Base-by-base conservation (phyloP, 2,888 invertebrate genomes). In the Scaeva pyrastri region DNA sequence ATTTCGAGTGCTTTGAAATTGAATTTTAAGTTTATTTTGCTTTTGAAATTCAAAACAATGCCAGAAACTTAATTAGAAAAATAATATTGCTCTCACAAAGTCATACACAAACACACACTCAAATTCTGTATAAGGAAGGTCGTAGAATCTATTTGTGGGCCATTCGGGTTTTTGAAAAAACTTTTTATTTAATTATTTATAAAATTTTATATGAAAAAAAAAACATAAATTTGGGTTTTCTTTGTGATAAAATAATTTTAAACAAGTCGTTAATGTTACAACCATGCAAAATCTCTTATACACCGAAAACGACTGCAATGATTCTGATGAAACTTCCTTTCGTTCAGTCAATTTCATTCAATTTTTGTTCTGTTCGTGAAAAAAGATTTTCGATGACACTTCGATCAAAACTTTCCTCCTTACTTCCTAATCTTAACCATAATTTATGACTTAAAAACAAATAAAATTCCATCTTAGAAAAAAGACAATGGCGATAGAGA, bases 401-500 rank as follows among this genome's bases (percentile, higher is more conserved):
- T 31, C 2, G 23, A 45, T 76, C 78, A 71, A 87, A 80, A 81
- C 79, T 89, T 87, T 89, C 82, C 64, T 74, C 82, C 70, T 74
- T 56, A 4, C 6, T 11, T 8, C 23, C 50, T 16, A n/a, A 5
- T 31, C 2, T 62, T n/a, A 8, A 26, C 10, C 10, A n/a, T n/a
- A 16, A 16, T 41, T 36, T 2, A 10, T 2, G 5, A 11, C 16
- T 11, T 50, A 2, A 26, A 43, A 1, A 72, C 41, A 7, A 50
- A 31, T 68, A 60, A 60, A 52, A 36, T 36, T 77, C 31, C 60
- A 70, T 56, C 55, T 36, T 77, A 90, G 90, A 89, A 90, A 89
- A 89, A 89, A 90, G 89, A 90, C 83, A 81, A 71, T 39, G 80
- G 89, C 82, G 93, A 93, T 89, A 91, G 89, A 90, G 93, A 93